These are phyloP conservation scores for Dolichotis patagonum DNA, from an alignment of 2,113 vertebrate genomes.

Conservation along the genomic window DNA sequence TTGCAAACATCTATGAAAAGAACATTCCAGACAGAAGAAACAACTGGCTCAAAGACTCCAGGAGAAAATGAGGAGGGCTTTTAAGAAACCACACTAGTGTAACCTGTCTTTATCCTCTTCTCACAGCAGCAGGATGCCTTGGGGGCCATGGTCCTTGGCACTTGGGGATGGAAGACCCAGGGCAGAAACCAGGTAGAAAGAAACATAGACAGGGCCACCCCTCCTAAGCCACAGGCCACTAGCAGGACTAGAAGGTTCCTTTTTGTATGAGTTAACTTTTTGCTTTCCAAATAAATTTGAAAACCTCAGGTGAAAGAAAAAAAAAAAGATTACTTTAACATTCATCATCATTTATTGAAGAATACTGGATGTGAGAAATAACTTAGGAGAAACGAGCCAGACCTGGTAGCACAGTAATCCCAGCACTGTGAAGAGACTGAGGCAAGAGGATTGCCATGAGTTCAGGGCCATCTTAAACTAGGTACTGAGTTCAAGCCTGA, in stretches of 20 bases:
- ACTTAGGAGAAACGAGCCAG: not conserved
- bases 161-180: not conserved
- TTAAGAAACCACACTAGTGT: not conserved
- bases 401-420: not conserved
- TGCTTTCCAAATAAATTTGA: not conserved
- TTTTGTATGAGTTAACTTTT: not conserved
- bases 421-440: not conserved
- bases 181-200: not conserved
- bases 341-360: not conserved
- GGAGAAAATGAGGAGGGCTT: conserved; percentile 21
- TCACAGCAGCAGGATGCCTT: not conserved
- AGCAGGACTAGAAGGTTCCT: not conserved
- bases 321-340: not conserved
- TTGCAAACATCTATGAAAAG: not conserved
- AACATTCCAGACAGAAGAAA: not conserved
- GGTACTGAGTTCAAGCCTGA: not conserved
- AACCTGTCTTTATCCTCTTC: not conserved
- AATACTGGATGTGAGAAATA: conserved; percentile 8
- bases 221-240: not conserved
- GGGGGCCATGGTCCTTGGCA: not conserved
- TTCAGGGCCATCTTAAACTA: not conserved
- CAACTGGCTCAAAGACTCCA: not conserved
- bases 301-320: not conserved
- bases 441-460: not conserved
- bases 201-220: not conserved